phyloP scores from a whole-genome alignment of 2,888 invertebrate genomes.

The Athetis lepigone region DNA sequence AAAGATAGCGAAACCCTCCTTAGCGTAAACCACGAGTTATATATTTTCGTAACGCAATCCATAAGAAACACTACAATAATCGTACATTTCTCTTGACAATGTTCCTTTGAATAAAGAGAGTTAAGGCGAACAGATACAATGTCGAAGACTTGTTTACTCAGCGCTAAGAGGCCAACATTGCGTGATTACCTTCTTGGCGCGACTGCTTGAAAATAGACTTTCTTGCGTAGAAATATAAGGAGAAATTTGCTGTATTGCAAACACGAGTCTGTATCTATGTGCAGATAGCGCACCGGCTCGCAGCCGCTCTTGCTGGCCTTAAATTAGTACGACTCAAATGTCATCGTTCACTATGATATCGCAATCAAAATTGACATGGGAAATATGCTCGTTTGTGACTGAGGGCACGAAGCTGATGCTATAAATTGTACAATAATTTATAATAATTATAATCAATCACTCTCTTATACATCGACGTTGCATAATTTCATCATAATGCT shows the following conservation, averaged over 20 bases:
- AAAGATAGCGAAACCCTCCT: constrained; percentile 83
- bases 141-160: constrained; percentile 89
- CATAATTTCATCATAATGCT: constrained; percentile 85
- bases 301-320: constrained; percentile 77
- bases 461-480: constrained; percentile 76
- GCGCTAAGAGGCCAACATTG: constrained; percentile 82
- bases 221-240: constrained; percentile 74
- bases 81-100: constrained; percentile 89
- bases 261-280: constrained; percentile 74
- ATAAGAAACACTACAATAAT: constrained; percentile 88
- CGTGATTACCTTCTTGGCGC: constrained; percentile 78
- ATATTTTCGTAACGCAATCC: constrained; percentile 88
- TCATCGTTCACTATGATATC: constrained; percentile 88
- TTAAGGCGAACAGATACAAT: constrained; percentile 88
- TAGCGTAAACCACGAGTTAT: constrained; percentile 83
- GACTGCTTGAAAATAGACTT: constrained; percentile 78
- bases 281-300: constrained; percentile 77
- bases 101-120: constrained; percentile 89
- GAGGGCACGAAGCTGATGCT: constrained; percentile 78
- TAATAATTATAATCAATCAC: constrained; percentile 67
- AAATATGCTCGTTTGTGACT: constrained; percentile 88
- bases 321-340: constrained; percentile 87
- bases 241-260: constrained; percentile 70
- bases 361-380: constrained; percentile 89
- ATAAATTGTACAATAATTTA: constrained; percentile 88